phyloP scores from a whole-genome alignment of 2,888 invertebrate genomes.

The Nomada flava region DNA sequence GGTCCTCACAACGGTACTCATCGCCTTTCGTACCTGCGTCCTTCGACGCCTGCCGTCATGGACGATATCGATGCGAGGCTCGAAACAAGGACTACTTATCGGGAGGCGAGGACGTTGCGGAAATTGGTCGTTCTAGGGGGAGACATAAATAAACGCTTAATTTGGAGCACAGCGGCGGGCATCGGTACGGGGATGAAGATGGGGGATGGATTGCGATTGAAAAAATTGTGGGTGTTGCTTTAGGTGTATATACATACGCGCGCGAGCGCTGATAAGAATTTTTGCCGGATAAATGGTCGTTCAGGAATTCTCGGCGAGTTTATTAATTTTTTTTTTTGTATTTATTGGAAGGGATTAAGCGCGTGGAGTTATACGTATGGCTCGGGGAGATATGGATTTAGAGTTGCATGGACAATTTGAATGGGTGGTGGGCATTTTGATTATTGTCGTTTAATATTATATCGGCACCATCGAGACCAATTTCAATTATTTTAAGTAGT shows the following conservation, averaged over 20 bases:
- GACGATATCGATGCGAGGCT: conserved; percentile 8
- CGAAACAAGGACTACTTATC: neutral
- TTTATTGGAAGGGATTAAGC: neutral
- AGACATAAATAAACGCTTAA: neutral
- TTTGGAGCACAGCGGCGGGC: neutral
- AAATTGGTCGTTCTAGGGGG: neutral
- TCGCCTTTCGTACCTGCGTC: conserved; percentile 41
- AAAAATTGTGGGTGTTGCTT: neutral
- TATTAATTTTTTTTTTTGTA: neutral
- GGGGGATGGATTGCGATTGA: neutral
- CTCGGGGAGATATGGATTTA: too few relatives aligned
- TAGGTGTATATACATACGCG: neutral
- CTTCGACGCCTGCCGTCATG: neutral
- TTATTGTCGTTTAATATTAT: too few relatives aligned
- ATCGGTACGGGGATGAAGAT: neutral
- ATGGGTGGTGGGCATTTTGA: too few relatives aligned
- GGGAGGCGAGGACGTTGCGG: neutral
- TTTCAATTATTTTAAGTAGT: too few relatives aligned
- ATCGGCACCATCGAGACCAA: too few relatives aligned
- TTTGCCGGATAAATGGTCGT: neutral
- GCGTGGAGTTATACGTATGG: neutral
- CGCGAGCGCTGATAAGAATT: neutral
- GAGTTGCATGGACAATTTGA: too few relatives aligned
- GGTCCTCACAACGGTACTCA: conserved; percentile 9
- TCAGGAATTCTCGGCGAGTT: conserved; percentile 2